Evolutionary conservation across 2,113 vertebrate genomes (phyloP), one percentile per base, ranked within the genome.

Genomic region (Eira barbara): DNA sequence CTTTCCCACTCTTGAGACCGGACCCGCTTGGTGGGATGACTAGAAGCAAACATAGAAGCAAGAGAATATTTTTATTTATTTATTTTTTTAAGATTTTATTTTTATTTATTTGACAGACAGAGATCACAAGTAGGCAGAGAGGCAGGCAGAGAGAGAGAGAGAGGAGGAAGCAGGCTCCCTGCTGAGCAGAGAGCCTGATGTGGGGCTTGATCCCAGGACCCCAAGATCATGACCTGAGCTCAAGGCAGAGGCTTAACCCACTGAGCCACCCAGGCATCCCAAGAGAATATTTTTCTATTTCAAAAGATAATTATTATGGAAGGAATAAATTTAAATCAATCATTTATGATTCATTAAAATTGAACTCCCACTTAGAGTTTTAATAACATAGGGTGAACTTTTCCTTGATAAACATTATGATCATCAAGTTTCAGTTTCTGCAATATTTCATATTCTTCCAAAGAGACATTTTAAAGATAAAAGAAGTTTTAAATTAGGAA

Each of bases 321-420:
- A 95, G 73, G 20, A 95, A 91, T 39, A 42, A 81, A 95, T 67
- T 79, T 78, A 91, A 91, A 67, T 79, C 49, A 39, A 17, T 93
- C 78, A 59, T 36, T 57, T 97, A 20, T 96, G 92, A 96, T 21
- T 97, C 78, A 93, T 78, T 96, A 82, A 96, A 82, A n/a, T 49
- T 93, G 34, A 95, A 69, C 79, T 95, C 42, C 29, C 65, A 47
- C 49, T 55, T 90, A 82, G 59, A 21, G n/a, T 49, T 95, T 82
- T 87, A 59, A 59, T 86, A 90, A 55, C 17, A 61, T 92, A 93
- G 73, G 83, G 67, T 89, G 85, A 79, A 34, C 39, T 97, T 96
- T 97, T 87, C 61, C 59, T 83, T 87, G n/a, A 89, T 81, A 86
- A 95, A 92, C 71, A 78, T 15, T 34, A 25, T 91, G 23, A 79